A percentile compares a stretch with the other conserved stretches of the same genome.
Conservation (phyloP, 2,888 invertebrate genomes). For the Euclidia mi region DNA sequence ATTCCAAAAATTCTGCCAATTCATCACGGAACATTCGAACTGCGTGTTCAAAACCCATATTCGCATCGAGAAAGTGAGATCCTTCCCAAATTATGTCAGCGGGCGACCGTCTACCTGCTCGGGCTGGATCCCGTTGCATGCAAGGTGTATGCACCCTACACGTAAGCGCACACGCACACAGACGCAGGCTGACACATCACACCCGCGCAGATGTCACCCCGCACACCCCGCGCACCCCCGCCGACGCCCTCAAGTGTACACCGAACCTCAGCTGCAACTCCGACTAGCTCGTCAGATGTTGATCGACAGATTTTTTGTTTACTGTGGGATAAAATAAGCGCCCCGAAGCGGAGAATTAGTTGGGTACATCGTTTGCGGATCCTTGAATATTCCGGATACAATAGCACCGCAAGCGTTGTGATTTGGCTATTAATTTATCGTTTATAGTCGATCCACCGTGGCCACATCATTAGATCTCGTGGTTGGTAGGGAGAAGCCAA, state of each 20-base stretch:
- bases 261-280: slow-evolving; percentile 81
- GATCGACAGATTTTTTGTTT: slow-evolving; percentile 80
- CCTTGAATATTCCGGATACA: slow-evolving; percentile 41
- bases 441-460: slow-evolving; percentile 5
- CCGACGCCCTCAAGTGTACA: slow-evolving; percentile 59
- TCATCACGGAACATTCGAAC: slow-evolving; percentile 30
- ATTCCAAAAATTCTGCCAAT: slow-evolving; percentile 9
- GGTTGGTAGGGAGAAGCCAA: neutral
- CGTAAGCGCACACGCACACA: slow-evolving; percentile 64
- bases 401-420: slow-evolving; percentile 28
- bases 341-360: slow-evolving; percentile 49
- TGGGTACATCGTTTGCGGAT: slow-evolving; percentile 53
- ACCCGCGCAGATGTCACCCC: slow-evolving; percentile 72
- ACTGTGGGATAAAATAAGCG: slow-evolving; percentile 63
- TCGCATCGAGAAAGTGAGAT: slow-evolving; percentile 81
- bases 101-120: slow-evolving; percentile 83
- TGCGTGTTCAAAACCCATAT: slow-evolving; percentile 71
- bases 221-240: slow-evolving; percentile 61
- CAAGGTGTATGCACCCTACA: slow-evolving; percentile 84
- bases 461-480: neutral
- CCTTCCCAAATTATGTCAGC: slow-evolving; percentile 83
- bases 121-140: slow-evolving; percentile 85
- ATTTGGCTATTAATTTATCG: slow-evolving; percentile 10
- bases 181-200: slow-evolving; percentile 51
- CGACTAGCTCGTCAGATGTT: slow-evolving; percentile 82